phyloP scores from a whole-genome alignment of 1,140 invertebrate species.

The Papilio machaon region DNA sequence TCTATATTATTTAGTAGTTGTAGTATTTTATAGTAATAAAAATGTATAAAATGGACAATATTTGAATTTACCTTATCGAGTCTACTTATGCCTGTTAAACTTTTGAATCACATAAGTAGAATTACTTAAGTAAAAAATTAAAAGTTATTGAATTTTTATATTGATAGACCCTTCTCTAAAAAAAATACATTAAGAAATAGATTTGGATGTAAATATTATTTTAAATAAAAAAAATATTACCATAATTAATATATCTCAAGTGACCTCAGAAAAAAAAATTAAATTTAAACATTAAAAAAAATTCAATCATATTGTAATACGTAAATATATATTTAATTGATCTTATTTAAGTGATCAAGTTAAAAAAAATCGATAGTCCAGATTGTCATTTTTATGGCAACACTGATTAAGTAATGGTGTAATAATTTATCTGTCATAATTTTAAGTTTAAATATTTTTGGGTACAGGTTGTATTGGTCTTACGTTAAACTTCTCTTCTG shows the following conservation, averaged over 20 bases:
- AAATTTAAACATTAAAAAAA: neutral
- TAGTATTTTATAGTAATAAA: constrained; percentile 13
- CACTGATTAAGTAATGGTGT: constrained; percentile 21
- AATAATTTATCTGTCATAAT: constrained; percentile 43
- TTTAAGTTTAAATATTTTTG: constrained; percentile 75
- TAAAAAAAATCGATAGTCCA: neutral
- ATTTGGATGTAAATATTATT: neutral
- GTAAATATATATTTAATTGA: too few species aligned
- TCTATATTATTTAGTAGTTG: neutral
- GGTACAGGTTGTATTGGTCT: constrained; percentile 79
- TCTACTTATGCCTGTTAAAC: neutral
- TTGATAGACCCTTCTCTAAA: constrained; percentile 12
- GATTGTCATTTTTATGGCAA: neutral
- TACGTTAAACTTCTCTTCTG: constrained; percentile 81
- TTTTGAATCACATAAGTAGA: constrained; percentile 10
- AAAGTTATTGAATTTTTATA: constrained; percentile 32
- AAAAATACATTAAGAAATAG: neutral
- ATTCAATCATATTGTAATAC: too few species aligned
- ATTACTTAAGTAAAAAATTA: too few species aligned
- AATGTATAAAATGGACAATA: constrained; percentile 32
- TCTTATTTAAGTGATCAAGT: neutral
- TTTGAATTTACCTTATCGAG: constrained; percentile 23
- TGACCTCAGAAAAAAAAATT: neutral
- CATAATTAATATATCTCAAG: neutral
- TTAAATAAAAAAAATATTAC: neutral